phyloP scores from a whole-genome alignment of 2,888 invertebrate genomes.

The Phyllotreta cruciferae region DNA sequence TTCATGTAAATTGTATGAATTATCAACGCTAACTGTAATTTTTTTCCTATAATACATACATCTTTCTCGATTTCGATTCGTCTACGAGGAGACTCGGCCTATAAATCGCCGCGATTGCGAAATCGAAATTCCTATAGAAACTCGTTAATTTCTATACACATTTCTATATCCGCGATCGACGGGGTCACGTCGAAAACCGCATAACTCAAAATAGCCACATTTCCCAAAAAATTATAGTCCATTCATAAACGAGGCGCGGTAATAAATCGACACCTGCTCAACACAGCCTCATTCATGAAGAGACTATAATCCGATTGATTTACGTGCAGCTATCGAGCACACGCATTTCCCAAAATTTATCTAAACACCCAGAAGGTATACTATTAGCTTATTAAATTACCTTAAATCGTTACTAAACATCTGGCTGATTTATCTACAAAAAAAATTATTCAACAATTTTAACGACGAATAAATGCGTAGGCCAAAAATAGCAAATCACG shows the following conservation, averaged over 20 bases:
- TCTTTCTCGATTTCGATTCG: conserved; percentile 11
- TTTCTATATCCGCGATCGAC: conserved; percentile 4
- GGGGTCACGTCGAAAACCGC: conserved; percentile 20
- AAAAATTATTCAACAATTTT: no score
- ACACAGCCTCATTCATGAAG: no score
- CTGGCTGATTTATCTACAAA: no score
- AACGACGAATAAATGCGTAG: no score
- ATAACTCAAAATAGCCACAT: conserved; percentile 10
- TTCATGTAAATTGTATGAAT: not conserved
- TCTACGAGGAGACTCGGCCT: not conserved
- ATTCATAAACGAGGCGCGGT: no score
- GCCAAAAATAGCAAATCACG: no score
- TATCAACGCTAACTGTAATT: no score
- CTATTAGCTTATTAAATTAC: no score
- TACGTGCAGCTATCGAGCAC: conserved; percentile 10
- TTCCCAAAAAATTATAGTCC: conserved; percentile 26
- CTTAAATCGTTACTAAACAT: no score
- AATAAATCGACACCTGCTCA: not conserved
- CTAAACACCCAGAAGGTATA: no score
- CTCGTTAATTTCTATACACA: conserved; percentile 14
- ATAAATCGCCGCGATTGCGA: conserved; percentile 23
- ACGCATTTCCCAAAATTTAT: conserved; percentile 6
- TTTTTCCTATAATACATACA: no score
- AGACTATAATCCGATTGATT: conserved; percentile 20
- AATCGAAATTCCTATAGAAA: conserved; percentile 13